These are phyloP conservation scores for Dolichotis patagonum DNA, from an alignment of 2,113 vertebrate species.

Conservation along the genomic window DNA sequence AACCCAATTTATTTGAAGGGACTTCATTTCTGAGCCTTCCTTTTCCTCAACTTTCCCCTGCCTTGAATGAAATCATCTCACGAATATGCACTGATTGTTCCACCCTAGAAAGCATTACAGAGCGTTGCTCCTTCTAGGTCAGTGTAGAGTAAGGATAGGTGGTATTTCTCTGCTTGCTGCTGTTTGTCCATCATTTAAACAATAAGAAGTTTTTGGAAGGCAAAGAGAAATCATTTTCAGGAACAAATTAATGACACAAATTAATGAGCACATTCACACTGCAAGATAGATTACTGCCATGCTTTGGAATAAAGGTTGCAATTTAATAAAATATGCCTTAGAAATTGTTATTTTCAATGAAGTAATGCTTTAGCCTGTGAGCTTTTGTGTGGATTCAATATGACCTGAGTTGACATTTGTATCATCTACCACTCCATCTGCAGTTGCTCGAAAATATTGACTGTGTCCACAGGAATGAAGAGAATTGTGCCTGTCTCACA, in stretches of 20 bases:
- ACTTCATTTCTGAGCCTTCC: not conserved
- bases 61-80: not conserved
- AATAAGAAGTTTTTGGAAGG: not conserved
- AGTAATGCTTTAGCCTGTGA: not conserved
- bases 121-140: no score
- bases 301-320: not conserved
- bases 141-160: no score
- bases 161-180: fast-evolving
- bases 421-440: not conserved
- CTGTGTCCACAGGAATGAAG: not conserved
- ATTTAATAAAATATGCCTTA: not conserved
- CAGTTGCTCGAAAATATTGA: not conserved
- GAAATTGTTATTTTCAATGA: not conserved
- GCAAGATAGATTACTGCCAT: no score
- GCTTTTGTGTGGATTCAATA: not conserved
- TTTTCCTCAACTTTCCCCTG: no score
- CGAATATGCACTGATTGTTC: fast-evolving
- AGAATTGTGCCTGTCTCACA: fast-evolving
- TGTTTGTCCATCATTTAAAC: not conserved
- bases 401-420: not conserved
- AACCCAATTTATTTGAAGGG: not conserved
- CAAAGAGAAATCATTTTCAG: not conserved
- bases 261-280: not conserved
- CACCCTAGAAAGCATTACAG: no score
- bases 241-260: not conserved